Percentiles rank a stretch among this genome's conserved stretches.
phyloP scores from a whole-genome alignment of 2,113 vertebrate genomes.

The Paradisaea rubra region DNA sequence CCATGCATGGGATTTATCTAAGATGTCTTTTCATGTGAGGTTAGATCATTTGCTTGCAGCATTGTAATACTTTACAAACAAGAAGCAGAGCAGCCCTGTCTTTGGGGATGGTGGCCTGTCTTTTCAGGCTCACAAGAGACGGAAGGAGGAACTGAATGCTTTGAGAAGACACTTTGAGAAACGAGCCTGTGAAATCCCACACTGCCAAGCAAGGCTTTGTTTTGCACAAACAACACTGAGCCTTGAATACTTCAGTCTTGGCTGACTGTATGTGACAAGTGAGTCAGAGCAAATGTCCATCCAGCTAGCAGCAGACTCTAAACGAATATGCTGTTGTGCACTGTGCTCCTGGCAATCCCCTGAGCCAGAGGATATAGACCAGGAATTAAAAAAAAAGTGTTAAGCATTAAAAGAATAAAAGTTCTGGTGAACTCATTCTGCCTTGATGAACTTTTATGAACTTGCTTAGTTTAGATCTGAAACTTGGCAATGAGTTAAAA shows the following conservation, averaged over 20 bases:
- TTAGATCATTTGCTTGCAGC: neutral
- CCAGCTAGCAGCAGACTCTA: neutral
- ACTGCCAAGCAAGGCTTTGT: neutral
- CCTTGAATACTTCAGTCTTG: neutral
- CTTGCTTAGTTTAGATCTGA: neutral
- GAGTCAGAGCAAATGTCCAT: neutral
- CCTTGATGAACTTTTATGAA: neutral
- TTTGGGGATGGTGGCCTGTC: neutral
- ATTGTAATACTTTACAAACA: constrained; percentile 26
- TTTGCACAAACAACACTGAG: neutral
- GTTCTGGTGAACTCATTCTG: neutral
- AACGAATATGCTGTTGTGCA: neutral
- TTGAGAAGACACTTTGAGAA: neutral
- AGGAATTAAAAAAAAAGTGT: neutral
- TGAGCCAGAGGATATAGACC: neutral
- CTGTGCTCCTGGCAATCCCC: neutral
- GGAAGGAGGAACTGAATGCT: neutral
- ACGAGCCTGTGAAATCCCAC: neutral
- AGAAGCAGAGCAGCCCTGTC: neutral
- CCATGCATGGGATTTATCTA: neutral
- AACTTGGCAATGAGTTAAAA: neutral
- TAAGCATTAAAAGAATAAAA: neutral
- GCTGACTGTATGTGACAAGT: neutral
- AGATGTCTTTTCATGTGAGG: neutral
- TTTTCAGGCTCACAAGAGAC: neutral